Percentiles rank a stretch among this genome's conserved stretches.
Conservation (phyloP, 2,888 invertebrate species). For the Empis stercorea region DNA sequence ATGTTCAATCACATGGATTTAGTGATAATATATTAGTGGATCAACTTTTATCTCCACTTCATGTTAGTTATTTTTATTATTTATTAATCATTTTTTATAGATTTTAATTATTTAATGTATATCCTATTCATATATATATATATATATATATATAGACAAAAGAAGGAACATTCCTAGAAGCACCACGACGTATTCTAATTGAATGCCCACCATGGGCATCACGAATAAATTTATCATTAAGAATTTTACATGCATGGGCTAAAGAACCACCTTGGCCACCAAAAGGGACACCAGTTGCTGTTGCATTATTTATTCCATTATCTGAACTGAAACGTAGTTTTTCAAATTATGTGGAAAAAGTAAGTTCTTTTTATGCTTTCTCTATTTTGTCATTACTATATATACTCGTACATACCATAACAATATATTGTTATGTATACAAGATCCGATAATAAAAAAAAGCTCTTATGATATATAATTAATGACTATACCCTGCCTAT, state of each 20-base stretch:
- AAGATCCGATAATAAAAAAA: too few relatives aligned
- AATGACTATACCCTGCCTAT: too few relatives aligned
- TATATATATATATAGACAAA: conserved; percentile 33
- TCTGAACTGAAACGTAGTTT: conserved; percentile 38
- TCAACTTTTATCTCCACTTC: conserved; percentile 38
- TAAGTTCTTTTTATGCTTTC: conserved; percentile 8
- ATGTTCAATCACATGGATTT: conserved; percentile 24
- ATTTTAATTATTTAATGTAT: too few relatives aligned
- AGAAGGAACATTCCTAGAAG: conserved; percentile 38
- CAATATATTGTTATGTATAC: too few relatives aligned
- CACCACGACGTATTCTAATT: conserved; percentile 39
- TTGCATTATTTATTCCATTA: conserved; percentile 41
- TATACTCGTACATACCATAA: too few relatives aligned
- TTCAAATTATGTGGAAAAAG: conserved; percentile 23
- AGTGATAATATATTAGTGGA: conserved; percentile 30
- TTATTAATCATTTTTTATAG: neutral
- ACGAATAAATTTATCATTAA: conserved; percentile 39
- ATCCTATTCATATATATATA: too few relatives aligned
- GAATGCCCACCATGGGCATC: conserved; percentile 43
- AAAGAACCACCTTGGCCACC: conserved; percentile 32
- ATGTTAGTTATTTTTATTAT: conserved; percentile 28
- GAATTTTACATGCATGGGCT: conserved; percentile 43
- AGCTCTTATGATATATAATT: too few relatives aligned
- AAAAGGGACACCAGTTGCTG: conserved; percentile 35
- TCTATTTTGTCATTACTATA: neutral